These are phyloP conservation scores for Cololabis saira DNA, from an alignment of 2,113 vertebrate genomes.

Conservation along the genomic window DNA sequence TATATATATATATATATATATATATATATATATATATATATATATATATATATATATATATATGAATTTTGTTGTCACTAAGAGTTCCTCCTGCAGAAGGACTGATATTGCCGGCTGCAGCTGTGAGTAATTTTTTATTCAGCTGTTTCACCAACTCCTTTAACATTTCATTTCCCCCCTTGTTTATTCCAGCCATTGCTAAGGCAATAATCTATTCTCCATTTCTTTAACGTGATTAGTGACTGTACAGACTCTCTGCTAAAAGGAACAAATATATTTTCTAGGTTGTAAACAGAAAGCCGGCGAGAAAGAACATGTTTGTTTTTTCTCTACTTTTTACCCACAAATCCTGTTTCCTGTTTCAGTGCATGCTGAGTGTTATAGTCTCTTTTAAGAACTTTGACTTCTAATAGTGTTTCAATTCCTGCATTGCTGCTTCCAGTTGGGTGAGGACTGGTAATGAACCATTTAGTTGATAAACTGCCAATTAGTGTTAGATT, in stretches of 20 bases:
- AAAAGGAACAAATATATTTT: slow-evolving; percentile 19
- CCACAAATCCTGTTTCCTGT: neutral
- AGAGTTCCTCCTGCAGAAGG: slow-evolving; percentile 50
- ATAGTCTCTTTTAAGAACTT: no score
- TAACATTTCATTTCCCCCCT: slow-evolving; percentile 44
- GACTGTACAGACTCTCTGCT: slow-evolving; percentile 1
- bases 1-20: neutral
- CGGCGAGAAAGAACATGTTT: neutral
- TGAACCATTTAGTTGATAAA: no score
- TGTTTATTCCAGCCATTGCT: slow-evolving; percentile 43
- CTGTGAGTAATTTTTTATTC: slow-evolving; percentile 64
- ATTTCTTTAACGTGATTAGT: slow-evolving; percentile 32
- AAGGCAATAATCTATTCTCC: slow-evolving; percentile 37
- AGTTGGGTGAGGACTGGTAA: no score
- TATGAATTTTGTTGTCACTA: slow-evolving; percentile 15
- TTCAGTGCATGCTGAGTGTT: neutral
- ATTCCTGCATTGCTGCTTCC: no score
- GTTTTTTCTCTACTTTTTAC: neutral
- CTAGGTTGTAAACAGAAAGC: slow-evolving; percentile 11
- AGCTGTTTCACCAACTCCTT: slow-evolving; percentile 33
- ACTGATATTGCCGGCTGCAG: slow-evolving; percentile 54
- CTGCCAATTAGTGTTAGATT: no score
- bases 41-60: no score
- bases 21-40: no score
- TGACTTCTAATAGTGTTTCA: no score